Evolutionary conservation across 2,113 vertebrate species (phyloP), one percentile per base, ranked within the genome.

Genomic region (Crypturellus undulatus): DNA sequence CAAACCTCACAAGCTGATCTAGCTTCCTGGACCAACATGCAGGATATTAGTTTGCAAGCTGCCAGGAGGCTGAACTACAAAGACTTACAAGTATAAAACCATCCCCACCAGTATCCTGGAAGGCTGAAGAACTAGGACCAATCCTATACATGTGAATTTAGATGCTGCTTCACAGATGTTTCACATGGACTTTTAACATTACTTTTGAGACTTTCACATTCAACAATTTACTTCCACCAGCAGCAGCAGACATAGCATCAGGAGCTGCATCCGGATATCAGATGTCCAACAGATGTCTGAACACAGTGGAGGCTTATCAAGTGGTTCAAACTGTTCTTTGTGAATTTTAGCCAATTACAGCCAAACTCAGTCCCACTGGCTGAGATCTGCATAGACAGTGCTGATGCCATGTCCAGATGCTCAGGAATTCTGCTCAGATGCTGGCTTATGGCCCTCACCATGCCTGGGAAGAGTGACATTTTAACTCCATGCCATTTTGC

Each of bases 31-130:
- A 64, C 3, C 19, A 76, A 68, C 0, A 1, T 19, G 5, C 34
- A 43, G 0, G 0, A 24, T 4, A 40, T 38, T 2, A 47, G 45
- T 6, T 8, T 26, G 2, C 4, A 42, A 63, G 10, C 3, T 38
- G 59, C 25, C 32, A 47, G 14, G 8, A 9, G 45, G 9, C 5
- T 60, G 40, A 9, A 72, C 16, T 58, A 42, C 8, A 42, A 90
- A 7, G 3, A 3, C 9, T 76, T 76, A 45, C 10, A 84, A 79
- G 36, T 18, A 4, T 60, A 67, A 67, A 17, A 65, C 42, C 3
- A 58, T 42, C 38, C 79, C 79, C 75, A 4, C 2, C 36, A 82
- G 18, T 9, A n/a, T 11, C 3, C 28, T 43, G 52, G 4, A 7
- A 89, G 26, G 14, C 16, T 17, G 24, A 34, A 88, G 54, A 1